Conservation (phyloP, 2,113 vertebrate species). For the Mustela lutreola region DNA sequence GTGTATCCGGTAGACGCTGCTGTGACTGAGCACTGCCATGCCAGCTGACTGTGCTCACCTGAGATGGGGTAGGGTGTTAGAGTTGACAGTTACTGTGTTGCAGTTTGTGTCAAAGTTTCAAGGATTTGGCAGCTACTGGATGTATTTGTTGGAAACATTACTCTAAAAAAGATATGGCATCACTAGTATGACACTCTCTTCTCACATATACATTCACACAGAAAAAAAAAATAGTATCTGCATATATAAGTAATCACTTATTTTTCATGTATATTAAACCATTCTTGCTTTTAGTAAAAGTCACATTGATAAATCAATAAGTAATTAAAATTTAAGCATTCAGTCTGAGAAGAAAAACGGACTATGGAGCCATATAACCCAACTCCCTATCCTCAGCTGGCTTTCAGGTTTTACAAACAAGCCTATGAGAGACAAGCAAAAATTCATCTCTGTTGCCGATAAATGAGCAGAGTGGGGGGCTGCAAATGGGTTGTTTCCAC, state of each 20-base stretch:
- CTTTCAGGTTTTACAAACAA: conserved; percentile 14
- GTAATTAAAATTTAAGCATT: conserved; percentile 72
- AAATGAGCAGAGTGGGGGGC: not conserved
- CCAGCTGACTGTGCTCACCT: not conserved
- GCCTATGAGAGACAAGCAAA: not conserved
- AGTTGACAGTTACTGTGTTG: not conserved
- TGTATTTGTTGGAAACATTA: not conserved
- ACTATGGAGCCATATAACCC: not conserved
- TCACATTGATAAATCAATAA: conserved; percentile 68
- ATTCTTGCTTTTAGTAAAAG: conserved; percentile 67
- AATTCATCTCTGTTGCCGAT: not conserved
- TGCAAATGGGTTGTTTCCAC: not conserved
- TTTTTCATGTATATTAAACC: conserved; percentile 63
- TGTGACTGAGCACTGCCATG: not conserved
- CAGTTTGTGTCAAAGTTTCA: not conserved
- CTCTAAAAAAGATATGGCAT: not conserved
- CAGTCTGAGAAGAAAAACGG: conserved; percentile 27
- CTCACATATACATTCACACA: not conserved
- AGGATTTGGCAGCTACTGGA: not conserved
- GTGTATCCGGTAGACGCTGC: not conserved
- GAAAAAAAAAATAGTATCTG: not conserved
- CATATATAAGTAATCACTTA: not conserved
- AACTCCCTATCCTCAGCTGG: not conserved
- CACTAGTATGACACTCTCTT: not conserved
- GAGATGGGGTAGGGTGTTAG: not conserved